Percentiles rank a stretch among this genome's conserved stretches.
Conservation (phyloP, 2,797 vertebrate species). For the Diplodus sargus region DNA sequence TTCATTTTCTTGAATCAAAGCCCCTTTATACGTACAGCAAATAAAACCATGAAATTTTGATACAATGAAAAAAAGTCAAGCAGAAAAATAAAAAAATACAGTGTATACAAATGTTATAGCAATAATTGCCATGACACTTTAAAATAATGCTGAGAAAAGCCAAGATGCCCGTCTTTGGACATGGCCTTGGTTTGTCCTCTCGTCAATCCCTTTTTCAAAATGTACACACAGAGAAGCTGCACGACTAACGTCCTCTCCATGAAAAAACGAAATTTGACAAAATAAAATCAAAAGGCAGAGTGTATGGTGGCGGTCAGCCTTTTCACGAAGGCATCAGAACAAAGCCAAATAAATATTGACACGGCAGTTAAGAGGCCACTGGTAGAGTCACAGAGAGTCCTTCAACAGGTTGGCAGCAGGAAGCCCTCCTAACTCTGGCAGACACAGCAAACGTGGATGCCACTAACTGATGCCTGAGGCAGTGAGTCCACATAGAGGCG, state of each 20-base stretch:
- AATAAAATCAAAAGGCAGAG: conserved; percentile 61
- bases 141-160: conserved; percentile 87
- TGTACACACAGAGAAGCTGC: conserved; percentile 66
- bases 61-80: conserved; percentile 88
- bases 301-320: conserved; percentile 87
- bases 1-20: conserved; percentile 89
- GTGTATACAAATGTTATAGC: conserved; percentile 88
- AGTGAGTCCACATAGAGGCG: conserved; percentile 90
- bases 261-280: conserved; percentile 80
- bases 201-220: conserved; percentile 70
- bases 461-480: conserved; percentile 92
- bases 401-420: conserved; percentile 88
- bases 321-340: conserved; percentile 89
- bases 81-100: conserved; percentile 89
- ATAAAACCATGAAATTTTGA: conserved; percentile 87
- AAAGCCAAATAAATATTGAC: conserved; percentile 94
- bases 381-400: conserved; percentile 90
- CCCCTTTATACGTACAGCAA: conserved; percentile 92
- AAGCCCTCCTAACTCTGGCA: conserved; percentile 90
- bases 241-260: conserved; percentile 83
- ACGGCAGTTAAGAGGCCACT: conserved; percentile 92
- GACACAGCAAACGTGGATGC: conserved; percentile 90
- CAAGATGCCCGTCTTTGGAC: conserved; percentile 79
- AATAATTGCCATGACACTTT: conserved; percentile 85
- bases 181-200: conserved; percentile 48